Percentiles rank a stretch among this genome's conserved stretches.
Conservation (phyloP, 2,888 invertebrate species). For the Dysmachus trigonus region DNA sequence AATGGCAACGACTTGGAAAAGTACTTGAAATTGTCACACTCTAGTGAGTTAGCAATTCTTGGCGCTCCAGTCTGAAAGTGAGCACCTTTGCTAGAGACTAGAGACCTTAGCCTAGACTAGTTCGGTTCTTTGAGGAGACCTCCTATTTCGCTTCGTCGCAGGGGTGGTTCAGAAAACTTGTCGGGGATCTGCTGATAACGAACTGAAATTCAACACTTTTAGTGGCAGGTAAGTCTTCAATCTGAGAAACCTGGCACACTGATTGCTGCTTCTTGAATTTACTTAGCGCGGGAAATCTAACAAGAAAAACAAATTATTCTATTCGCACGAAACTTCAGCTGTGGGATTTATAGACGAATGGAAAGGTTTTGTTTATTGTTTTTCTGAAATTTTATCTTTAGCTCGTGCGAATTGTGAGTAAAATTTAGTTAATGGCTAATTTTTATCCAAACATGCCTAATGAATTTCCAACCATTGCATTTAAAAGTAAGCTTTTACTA, state of each 20-base stretch:
- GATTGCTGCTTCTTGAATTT: not conserved
- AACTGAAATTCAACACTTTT: not conserved
- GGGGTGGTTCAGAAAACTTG: not conserved
- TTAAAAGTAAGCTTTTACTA: too few species aligned
- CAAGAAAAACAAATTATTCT: not conserved
- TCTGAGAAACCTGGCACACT: not conserved
- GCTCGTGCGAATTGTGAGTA: not conserved
- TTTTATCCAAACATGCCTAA: too few species aligned
- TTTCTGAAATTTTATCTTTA: not conserved
- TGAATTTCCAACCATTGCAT: too few species aligned
- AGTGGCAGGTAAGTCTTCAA: not conserved
- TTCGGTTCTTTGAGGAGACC: not conserved
- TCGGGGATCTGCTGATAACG: not conserved
- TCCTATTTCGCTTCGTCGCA: not conserved
- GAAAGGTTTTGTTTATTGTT: not conserved
- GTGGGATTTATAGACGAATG: not conserved
- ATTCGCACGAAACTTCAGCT: not conserved
- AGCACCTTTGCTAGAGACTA: not conserved
- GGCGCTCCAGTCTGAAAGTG: not conserved
- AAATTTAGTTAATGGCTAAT: too few species aligned
- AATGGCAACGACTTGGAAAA: slow-evolving; percentile 19
- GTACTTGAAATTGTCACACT: slow-evolving; percentile 44
- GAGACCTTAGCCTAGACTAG: not conserved
- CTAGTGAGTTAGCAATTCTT: slow-evolving; percentile 42
- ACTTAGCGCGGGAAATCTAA: not conserved